A percentile compares a stretch with the other conserved stretches of the same genome.
Conservation (phyloP, 2,888 invertebrate genomes). For the Mongoloraphidia duomilia region DNA sequence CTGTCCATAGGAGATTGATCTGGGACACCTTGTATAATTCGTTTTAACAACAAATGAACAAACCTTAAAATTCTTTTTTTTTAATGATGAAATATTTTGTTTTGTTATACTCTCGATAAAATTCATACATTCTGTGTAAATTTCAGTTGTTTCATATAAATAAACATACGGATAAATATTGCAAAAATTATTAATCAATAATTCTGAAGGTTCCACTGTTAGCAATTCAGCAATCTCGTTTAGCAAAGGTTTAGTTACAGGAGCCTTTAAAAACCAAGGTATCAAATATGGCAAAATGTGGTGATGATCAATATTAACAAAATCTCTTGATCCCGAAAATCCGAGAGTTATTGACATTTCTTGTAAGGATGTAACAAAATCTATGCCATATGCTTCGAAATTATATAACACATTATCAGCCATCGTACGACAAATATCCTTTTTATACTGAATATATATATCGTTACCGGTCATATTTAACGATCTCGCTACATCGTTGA, state of each 20-base stretch:
- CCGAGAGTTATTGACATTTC: slow-evolving; percentile 52
- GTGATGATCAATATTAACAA: slow-evolving; percentile 52
- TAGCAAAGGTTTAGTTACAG: slow-evolving; percentile 43
- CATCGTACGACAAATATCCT: slow-evolving; percentile 39
- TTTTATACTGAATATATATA: slow-evolving; percentile 46
- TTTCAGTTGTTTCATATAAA: slow-evolving; percentile 42
- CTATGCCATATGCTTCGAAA: slow-evolving; percentile 36
- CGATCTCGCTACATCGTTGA: slow-evolving; percentile 40
- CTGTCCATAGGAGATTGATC: no score
- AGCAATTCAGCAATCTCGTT: slow-evolving; percentile 45
- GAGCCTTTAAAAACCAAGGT: slow-evolving; percentile 40
- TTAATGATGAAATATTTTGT: slow-evolving; percentile 38
- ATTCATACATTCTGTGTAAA: slow-evolving; percentile 43
- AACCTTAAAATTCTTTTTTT: slow-evolving; percentile 47
- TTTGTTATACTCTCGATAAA: slow-evolving; percentile 46
- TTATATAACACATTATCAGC: slow-evolving; percentile 45
- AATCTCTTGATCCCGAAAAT: slow-evolving; percentile 51
- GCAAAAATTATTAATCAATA: slow-evolving; percentile 50
- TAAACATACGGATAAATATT: slow-evolving; percentile 57
- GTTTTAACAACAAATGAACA: slow-evolving; percentile 9
- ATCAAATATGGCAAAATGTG: slow-evolving; percentile 50
- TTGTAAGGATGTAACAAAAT: slow-evolving; percentile 41
- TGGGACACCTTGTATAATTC: no score
- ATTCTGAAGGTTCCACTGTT: slow-evolving; percentile 40
- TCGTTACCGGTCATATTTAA: slow-evolving; percentile 38